These are phyloP conservation scores for Hippopotamus amphibius DNA, from an alignment of 2,113 vertebrate species.

Conservation along the genomic window DNA sequence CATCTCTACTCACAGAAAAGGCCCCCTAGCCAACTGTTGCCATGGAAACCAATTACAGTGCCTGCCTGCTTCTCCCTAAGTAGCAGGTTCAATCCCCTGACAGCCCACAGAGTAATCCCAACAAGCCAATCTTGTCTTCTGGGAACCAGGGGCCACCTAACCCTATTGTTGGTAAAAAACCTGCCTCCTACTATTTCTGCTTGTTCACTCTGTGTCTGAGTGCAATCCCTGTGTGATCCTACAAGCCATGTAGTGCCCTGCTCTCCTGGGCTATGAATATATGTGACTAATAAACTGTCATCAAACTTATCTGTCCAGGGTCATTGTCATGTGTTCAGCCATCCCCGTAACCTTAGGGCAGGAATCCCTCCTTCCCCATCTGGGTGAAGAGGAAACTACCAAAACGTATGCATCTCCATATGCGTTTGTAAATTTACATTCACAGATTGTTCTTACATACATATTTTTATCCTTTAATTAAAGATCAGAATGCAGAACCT, in stretches of 20 bases:
- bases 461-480: background rate
- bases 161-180: too few species aligned
- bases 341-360: background rate
- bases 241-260: rapidly evolving
- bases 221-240: background rate
- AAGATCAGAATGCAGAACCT: background rate
- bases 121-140: background rate
- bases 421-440: background rate
- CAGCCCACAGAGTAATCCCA: background rate
- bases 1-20: background rate
- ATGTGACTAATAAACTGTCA: too few species aligned
- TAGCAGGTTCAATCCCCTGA: background rate
- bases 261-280: background rate
- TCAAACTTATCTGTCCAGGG: too few species aligned
- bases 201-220: background rate
- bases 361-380: background rate
- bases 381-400: background rate
- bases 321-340: background rate
- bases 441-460: background rate
- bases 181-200: rapidly evolving
- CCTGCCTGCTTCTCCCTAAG: background rate
- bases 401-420: background rate
- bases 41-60: too few species aligned
- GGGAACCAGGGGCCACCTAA: background rate
- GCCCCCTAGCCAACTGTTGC: background rate